These are phyloP conservation scores for Nezara viridula DNA, from an alignment of 2,888 invertebrate species.

Conservation along the genomic window DNA sequence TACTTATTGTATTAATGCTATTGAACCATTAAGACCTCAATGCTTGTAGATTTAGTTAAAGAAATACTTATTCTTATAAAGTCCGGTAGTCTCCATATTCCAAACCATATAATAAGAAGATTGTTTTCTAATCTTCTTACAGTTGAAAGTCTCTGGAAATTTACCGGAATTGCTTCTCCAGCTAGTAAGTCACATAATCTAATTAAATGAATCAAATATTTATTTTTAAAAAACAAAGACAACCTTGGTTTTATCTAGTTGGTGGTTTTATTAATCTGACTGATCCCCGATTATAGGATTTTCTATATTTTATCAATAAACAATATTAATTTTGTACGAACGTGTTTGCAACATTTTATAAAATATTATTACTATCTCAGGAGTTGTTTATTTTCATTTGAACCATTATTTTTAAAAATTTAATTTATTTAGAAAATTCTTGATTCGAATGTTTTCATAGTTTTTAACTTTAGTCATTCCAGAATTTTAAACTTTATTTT, in stretches of 20 bases:
- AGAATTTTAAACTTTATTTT: not conserved
- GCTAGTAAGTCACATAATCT: not conserved
- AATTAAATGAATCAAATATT: not conserved
- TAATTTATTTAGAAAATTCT: too few species aligned
- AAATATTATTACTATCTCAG: not conserved
- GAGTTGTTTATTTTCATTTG: too few species aligned
- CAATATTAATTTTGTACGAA: not conserved
- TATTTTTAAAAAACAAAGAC: not conserved
- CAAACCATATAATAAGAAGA: too few species aligned
- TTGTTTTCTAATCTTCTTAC: too few species aligned
- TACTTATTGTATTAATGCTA: too few species aligned
- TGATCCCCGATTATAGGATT: not conserved
- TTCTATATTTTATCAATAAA: not conserved
- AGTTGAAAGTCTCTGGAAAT: not conserved
- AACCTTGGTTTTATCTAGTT: not conserved
- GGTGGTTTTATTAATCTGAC: not conserved
- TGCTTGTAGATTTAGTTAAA: too few species aligned
- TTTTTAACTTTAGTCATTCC: not conserved
- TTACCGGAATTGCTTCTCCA: not conserved
- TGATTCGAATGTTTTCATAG: too few species aligned
- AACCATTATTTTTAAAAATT: too few species aligned
- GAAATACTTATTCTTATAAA: too few species aligned
- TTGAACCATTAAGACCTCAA: too few species aligned
- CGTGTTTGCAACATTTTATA: not conserved
- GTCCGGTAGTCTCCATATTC: too few species aligned